A percentile compares a stretch with the other conserved stretches of the same genome.
These are phyloP conservation scores for Pantelozetes paolii DNA, from an alignment of 2,888 invertebrate genomes.

Conservation along the genomic window DNA sequence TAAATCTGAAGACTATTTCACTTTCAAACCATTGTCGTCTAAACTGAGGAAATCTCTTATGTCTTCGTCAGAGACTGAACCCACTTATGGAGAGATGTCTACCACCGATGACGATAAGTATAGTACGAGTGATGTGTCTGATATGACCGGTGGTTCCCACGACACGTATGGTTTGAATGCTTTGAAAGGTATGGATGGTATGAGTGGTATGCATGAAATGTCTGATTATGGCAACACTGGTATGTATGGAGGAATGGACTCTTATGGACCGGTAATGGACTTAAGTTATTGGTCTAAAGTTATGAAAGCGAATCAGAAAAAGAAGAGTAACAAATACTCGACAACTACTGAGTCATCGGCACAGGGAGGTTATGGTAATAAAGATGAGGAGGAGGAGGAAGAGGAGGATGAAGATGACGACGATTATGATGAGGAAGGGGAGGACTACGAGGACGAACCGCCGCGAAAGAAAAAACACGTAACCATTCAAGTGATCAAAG, in stretches of 20 bases:
- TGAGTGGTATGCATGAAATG: background rate
- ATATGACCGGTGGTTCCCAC: too few relatives aligned
- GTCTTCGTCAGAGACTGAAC: background rate
- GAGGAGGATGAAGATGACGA: background rate
- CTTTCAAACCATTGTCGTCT: background rate
- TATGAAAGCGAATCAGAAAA: background rate
- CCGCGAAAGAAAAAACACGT: background rate
- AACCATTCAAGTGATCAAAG: background rate
- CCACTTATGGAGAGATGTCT: constrained; percentile 1
- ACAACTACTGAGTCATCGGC: background rate
- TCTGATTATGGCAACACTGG: background rate
- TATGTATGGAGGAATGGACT: background rate
- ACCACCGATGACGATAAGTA: background rate
- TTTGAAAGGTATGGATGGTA: background rate
- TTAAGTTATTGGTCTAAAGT: background rate
- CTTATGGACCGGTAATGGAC: background rate
- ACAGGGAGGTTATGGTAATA: background rate
- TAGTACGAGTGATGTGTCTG: too few relatives aligned
- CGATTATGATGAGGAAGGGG: background rate
- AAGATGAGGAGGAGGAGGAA: background rate
- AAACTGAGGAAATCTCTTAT: background rate
- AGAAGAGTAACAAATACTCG: background rate
- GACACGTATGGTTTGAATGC: too few relatives aligned
- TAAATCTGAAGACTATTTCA: background rate
- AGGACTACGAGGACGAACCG: background rate